A percentile compares a stretch with the other conserved stretches of the same genome.
Conservation (phyloP, 2,888 invertebrate species). For the Brachyptera putata region DNA sequence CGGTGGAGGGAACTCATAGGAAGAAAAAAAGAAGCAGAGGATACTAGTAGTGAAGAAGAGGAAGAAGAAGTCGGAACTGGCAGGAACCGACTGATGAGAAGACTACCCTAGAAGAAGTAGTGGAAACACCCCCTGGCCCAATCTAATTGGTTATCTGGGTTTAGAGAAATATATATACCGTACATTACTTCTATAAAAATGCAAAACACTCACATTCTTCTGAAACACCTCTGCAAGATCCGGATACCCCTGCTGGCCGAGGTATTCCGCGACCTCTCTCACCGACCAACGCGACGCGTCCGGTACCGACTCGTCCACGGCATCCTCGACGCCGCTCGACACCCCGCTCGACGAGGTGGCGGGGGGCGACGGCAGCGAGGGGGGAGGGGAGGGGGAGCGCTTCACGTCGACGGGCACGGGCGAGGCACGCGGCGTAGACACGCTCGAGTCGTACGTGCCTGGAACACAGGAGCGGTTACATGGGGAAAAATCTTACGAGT, state of each 20-base stretch:
- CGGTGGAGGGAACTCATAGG: no score
- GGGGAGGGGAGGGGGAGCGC: slow-evolving; percentile 37
- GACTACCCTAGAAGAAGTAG: no score
- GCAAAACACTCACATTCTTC: slow-evolving; percentile 66
- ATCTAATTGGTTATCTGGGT: no score
- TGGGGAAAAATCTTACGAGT: no score
- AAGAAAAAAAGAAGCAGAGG: no score
- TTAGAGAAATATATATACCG: no score
- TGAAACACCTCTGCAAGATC: slow-evolving; percentile 75
- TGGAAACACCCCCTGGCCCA: no score
- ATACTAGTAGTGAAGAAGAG: no score
- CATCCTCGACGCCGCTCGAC: slow-evolving; percentile 35
- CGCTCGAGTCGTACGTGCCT: no score
- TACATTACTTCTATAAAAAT: no score
- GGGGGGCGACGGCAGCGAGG: slow-evolving; percentile 31
- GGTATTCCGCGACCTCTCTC: slow-evolving; percentile 77
- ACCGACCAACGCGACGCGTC: slow-evolving; percentile 79
- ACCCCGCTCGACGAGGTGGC: not conserved
- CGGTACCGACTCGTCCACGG: slow-evolving; percentile 67
- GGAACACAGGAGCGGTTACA: slow-evolving; percentile 37
- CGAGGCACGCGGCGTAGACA: slow-evolving; percentile 32
- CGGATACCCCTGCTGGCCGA: slow-evolving; percentile 67
- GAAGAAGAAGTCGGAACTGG: no score
- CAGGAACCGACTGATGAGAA: no score
- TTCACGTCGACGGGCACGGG: slow-evolving; percentile 35